phyloP scores from a whole-genome alignment of 2,888 invertebrate genomes.

The Tupiocoris notatus region DNA sequence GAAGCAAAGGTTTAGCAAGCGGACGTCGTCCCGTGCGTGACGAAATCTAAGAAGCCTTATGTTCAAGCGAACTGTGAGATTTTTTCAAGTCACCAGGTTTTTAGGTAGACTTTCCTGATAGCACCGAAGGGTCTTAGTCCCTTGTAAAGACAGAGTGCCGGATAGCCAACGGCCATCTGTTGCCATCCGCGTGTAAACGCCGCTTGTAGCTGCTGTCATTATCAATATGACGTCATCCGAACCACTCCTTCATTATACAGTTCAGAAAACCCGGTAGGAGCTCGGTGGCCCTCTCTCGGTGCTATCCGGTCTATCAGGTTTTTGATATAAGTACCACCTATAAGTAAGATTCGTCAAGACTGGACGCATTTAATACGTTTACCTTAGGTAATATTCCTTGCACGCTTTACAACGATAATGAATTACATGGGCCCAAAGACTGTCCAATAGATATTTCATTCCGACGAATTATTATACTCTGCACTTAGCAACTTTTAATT shows the following conservation, averaged over 20 bases:
- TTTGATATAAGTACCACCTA: conserved; percentile 2
- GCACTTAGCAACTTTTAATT: no score
- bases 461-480: no score
- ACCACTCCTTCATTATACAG: conserved; percentile 36
- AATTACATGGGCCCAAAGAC: no score
- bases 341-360: not conserved
- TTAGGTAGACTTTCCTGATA: not conserved
- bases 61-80: not conserved
- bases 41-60: conserved; percentile 37
- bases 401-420: no score
- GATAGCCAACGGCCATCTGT: conserved; percentile 38
- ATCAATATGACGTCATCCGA: conserved; percentile 29
- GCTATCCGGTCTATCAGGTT: conserved; percentile 34
- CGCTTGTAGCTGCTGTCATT: conserved; percentile 26
- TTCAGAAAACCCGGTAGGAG: not conserved
- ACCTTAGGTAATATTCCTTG: no score
- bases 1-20: not conserved
- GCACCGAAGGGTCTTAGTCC: not conserved
- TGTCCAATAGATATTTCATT: no score
- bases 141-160: not conserved
- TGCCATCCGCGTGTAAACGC: conserved; percentile 38
- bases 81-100: conserved; percentile 7
- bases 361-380: no score
- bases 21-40: conserved; percentile 30
- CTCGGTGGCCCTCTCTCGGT: not conserved